phyloP scores from a whole-genome alignment of 2,888 invertebrate genomes.

The Lutraria lutraria region DNA sequence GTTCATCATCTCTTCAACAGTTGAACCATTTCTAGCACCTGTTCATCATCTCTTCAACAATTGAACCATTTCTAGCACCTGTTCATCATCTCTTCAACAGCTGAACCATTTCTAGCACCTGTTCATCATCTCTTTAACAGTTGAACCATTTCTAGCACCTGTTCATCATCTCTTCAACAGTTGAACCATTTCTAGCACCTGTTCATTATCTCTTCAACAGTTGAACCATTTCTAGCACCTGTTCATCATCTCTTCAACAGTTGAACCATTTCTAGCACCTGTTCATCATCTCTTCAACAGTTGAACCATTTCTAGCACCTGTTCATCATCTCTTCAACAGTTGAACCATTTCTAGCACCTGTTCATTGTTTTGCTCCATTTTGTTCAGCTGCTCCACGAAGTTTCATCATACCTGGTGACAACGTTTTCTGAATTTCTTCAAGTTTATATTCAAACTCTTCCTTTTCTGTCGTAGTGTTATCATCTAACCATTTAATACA shows the following conservation, averaged over 20 bases:
- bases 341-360: constrained; percentile 86
- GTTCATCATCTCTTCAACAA: constrained; percentile 88
- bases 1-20: constrained; percentile 88
- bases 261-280: constrained; percentile 86
- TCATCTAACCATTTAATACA: constrained; percentile 93
- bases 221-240: constrained; percentile 86
- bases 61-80: constrained; percentile 86
- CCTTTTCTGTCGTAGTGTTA: constrained; percentile 92
- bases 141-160: constrained; percentile 86
- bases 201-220: constrained; percentile 88
- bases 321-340: constrained; percentile 88
- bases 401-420: constrained; percentile 91
- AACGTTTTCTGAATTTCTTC: constrained; percentile 92
- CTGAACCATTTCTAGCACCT: constrained; percentile 86
- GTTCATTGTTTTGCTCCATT: neutral
- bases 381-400: constrained; percentile 74
- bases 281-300: constrained; percentile 88
- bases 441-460: constrained; percentile 92
- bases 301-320: constrained; percentile 86
- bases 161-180: constrained; percentile 88
- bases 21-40: constrained; percentile 86
- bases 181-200: constrained; percentile 86
- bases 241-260: constrained; percentile 88
- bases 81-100: constrained; percentile 88
- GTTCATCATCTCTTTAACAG: constrained; percentile 88